Percentiles rank a stretch among this genome's conserved stretches.
These are phyloP conservation scores for Phyllotreta cruciferae DNA, from an alignment of 2,888 invertebrate genomes.

Conservation along the genomic window DNA sequence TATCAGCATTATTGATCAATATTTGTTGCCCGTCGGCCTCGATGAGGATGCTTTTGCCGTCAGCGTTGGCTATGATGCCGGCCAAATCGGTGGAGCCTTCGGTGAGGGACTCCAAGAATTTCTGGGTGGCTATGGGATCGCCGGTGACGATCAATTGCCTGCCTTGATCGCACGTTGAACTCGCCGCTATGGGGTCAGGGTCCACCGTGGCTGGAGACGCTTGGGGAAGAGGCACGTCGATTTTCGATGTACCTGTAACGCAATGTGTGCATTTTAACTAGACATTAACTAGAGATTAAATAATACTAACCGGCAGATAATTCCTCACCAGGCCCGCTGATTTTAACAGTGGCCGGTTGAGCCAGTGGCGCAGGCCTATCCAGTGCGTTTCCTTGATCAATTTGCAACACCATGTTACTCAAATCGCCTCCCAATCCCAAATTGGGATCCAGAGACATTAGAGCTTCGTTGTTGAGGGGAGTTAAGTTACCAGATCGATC, in stretches of 20 bases:
- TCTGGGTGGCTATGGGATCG: conserved; percentile 58
- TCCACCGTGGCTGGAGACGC: conserved; percentile 29
- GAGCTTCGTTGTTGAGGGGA: conserved; percentile 74
- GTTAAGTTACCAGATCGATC: conserved; percentile 75
- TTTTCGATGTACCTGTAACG: conserved; percentile 31
- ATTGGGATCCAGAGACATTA: conserved; percentile 66
- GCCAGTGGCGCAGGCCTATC: conserved; percentile 27
- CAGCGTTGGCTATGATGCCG: conserved; percentile 57
- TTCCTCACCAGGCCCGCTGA: conserved; percentile 26
- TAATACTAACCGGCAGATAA: conserved; percentile 29
- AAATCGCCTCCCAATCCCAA: conserved; percentile 61
- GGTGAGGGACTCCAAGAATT: conserved; percentile 58
- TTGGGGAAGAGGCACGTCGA: conserved; percentile 17
- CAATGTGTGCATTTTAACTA: too few relatives aligned
- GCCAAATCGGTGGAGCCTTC: conserved; percentile 59
- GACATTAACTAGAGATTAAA: too few relatives aligned
- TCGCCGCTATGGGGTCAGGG: conserved; percentile 29
- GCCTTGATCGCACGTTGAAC: conserved; percentile 40
- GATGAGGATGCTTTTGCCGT: conserved; percentile 58
- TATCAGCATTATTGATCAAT: conserved; percentile 56
- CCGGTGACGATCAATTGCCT: conserved; percentile 59
- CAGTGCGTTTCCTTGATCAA: conserved; percentile 56
- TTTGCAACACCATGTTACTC: conserved; percentile 64
- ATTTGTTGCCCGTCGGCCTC: conserved; percentile 62
- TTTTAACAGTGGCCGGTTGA: conserved; percentile 33